Percentiles rank a stretch among this genome's conserved stretches.
Evolutionary conservation across 2,888 invertebrate species (phyloP).

Genomic region (Diarsia brunnea): DNA sequence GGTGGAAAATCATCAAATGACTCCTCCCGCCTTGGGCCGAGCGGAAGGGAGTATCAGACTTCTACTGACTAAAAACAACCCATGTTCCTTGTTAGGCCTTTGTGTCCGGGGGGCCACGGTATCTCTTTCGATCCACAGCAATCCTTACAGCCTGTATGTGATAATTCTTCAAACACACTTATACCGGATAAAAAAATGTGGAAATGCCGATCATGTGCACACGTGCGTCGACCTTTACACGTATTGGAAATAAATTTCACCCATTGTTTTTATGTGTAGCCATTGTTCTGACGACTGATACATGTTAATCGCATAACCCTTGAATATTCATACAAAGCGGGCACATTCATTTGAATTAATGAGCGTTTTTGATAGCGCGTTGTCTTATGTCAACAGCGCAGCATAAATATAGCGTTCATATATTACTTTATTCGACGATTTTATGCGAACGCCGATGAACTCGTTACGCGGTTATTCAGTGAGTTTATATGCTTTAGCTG

Average conservation of each 20-base stretch:
- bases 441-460: constrained; percentile 25
- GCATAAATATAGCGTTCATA: constrained; percentile 38
- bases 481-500: constrained; percentile 18
- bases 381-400: constrained; percentile 50
- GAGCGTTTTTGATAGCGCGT: constrained; percentile 61
- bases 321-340: constrained; percentile 67
- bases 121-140: no score
- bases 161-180: no score
- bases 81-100: no score
- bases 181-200: background rate
- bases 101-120: no score
- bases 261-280: constrained; percentile 45
- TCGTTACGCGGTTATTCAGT: constrained; percentile 31
- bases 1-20: no score
- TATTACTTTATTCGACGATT: constrained; percentile 48
- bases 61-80: no score
- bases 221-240: background rate
- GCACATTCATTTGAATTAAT: constrained; percentile 66
- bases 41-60: no score
- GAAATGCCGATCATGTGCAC: background rate
- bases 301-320: constrained; percentile 60
- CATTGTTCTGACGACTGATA: constrained; percentile 55
- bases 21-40: no score
- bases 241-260: constrained; percentile 51
- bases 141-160: no score